Conservation (phyloP, 1,140 invertebrate species). For the Eciton burchellii region DNA sequence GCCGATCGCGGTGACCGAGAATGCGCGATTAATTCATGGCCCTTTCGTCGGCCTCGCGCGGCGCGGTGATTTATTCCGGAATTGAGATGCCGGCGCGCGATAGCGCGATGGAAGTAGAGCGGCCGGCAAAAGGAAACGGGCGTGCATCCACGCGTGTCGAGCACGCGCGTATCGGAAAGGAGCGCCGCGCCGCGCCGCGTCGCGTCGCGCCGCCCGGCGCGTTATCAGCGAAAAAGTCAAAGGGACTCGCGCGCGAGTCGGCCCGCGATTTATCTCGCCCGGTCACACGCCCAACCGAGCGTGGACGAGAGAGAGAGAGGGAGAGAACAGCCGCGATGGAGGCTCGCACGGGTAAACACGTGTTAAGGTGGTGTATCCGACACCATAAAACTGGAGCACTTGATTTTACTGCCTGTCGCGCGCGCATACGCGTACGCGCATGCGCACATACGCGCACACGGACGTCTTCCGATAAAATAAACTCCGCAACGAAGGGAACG, state of each 20-base stretch:
- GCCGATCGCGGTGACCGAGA: constrained; percentile 20
- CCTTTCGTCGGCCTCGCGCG: constrained; percentile 12
- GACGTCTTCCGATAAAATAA: constrained; percentile 64
- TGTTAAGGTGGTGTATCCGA: constrained; percentile 69
- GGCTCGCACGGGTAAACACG: constrained; percentile 66
- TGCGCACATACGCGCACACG: neutral
- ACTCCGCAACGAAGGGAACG: constrained; percentile 19
- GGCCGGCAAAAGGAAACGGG: constrained; percentile 31
- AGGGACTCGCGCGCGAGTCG: constrained; percentile 37
- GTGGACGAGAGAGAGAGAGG: constrained; percentile 35
- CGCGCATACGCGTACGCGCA: neutral
- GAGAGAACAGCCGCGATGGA: neutral
- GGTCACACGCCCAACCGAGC: constrained; percentile 69
- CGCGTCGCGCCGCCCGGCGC: constrained; percentile 30
- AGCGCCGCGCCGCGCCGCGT: constrained; percentile 23
- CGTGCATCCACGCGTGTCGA: constrained; percentile 25
- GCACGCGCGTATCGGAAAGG: constrained; percentile 51
- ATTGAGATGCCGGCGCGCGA: constrained; percentile 59
- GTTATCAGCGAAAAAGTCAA: constrained; percentile 67
- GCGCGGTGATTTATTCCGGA: constrained; percentile 68
- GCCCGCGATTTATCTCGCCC: constrained; percentile 69
- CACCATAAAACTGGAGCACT: constrained; percentile 75
- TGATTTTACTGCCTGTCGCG: constrained; percentile 73
- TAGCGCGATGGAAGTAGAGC: constrained; percentile 49
- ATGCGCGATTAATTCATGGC: constrained; percentile 56